Evolutionary conservation across 2,113 vertebrate species (phyloP), one percentile per base, ranked within the genome.

Genomic region (Aldabrachelys gigantea): DNA sequence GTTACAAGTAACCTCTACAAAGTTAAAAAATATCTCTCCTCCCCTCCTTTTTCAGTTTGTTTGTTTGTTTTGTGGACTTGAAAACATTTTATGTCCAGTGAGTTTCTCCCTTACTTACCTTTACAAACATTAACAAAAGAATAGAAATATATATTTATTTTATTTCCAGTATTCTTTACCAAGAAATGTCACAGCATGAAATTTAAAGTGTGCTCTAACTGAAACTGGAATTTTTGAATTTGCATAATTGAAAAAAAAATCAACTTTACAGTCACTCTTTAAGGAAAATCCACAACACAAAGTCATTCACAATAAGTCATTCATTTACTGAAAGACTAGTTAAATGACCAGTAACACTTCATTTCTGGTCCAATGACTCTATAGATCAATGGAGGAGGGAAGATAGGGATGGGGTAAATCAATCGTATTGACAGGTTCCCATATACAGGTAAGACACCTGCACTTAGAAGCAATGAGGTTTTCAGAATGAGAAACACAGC

Each of bases 1-100:
- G 80, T 54, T 6, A 0, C 38, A 1, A 49, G 29, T 76, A 41
- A 50, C 76, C 44, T 5, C 76, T 1, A 3, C 0, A 3, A 3
- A 2, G 50, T 1, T 82, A 25, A 35, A 65, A 35, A 35, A 35
- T 35, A 35, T 35, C 29, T 31, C 59, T 31, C 12, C 29, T 31
- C 31, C 29, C 31, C 17, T 35, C 29, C 59, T 35, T 31, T 65
- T 65, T 65, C 31, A 65, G 62, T 65, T 72, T n/a, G 17, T 38
- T 41, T 75, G 21, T 75, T 41, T 75, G 38, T 75, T 75, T 75
- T 41, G 59, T 38, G 24, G 1, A 7, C 52, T 5, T 10, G 4
- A 21, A 81, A 19, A 35, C 1, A 35, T 11, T 52, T 19, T 76
- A 1, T 21, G 8, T 10, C 21, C 54, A 11, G 2, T 44, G 7